Percentiles rank a stretch among this genome's conserved stretches.
phyloP scores from a whole-genome alignment of 2,113 vertebrate species.

The Nothoprocta perdicaria region DNA sequence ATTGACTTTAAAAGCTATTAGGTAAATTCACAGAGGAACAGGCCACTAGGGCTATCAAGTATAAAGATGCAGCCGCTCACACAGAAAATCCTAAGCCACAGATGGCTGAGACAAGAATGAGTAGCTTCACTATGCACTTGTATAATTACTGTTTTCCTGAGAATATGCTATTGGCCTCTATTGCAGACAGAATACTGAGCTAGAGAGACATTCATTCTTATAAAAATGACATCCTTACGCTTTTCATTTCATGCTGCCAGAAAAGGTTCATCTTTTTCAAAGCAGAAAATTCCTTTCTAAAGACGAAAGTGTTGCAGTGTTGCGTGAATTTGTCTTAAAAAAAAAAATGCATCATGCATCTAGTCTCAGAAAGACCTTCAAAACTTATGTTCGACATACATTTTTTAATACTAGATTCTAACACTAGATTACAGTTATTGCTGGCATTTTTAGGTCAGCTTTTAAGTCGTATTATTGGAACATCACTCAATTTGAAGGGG shows the following conservation, averaged over 20 bases:
- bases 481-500: not conserved
- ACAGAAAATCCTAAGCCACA: not conserved
- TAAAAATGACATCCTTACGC: not conserved
- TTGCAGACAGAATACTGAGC: not conserved
- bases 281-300: not conserved
- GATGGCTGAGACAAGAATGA: not conserved
- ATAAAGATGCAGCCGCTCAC: not conserved
- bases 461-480: not conserved
- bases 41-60: not conserved
- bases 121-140: not conserved
- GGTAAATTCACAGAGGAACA: not conserved
- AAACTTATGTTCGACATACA: not conserved
- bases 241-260: not conserved
- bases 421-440: not conserved
- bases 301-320: not conserved
- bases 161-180: not conserved
- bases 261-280: not conserved
- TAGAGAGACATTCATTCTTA: not conserved
- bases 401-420: not conserved
- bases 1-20: not conserved
- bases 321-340: accelerated
- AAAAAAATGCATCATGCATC: not conserved
- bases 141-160: not conserved
- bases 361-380: not conserved
- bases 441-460: not conserved